Evolutionary conservation across 2,797 vertebrate genomes (phyloP).

Genomic region (Myotis myotis): DNA sequence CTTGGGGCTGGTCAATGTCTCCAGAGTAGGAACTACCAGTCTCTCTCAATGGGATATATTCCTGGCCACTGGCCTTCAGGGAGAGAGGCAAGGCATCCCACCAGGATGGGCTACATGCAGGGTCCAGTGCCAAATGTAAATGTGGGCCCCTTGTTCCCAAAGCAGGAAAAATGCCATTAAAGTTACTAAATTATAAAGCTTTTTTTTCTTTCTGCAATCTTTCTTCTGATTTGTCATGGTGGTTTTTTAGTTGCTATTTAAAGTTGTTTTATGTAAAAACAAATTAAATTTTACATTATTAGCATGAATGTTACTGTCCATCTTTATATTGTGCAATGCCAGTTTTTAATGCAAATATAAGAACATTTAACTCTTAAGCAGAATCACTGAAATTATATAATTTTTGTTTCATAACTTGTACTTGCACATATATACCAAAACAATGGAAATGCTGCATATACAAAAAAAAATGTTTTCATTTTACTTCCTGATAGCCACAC

Average conservation of each 20-base stretch:
- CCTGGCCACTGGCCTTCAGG: background rate
- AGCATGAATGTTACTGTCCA: background rate
- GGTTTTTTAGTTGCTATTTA: slow-evolving; percentile 36
- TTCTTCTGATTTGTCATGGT: background rate
- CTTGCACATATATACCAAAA: background rate
- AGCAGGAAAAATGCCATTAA: background rate
- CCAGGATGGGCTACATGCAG: too few relatives aligned
- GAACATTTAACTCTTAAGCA: background rate
- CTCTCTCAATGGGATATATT: background rate
- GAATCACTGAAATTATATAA: background rate
- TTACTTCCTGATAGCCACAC: background rate
- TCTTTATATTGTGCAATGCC: background rate
- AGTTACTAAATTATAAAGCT: background rate
- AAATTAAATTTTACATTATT: background rate
- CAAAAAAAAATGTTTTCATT: background rate
- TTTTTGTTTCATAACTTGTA: background rate
- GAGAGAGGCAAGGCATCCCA: background rate
- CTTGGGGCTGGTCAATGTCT: background rate
- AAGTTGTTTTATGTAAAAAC: slow-evolving; percentile 1
- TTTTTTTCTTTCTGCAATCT: background rate
- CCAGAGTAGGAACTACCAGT: background rate
- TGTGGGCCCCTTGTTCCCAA: background rate
- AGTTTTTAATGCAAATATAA: slow-evolving; percentile 26
- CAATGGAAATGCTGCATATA: background rate
- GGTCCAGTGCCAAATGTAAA: background rate